phyloP scores from a whole-genome alignment of 1,140 invertebrate genomes.

The Stegodyphus dumicola region DNA sequence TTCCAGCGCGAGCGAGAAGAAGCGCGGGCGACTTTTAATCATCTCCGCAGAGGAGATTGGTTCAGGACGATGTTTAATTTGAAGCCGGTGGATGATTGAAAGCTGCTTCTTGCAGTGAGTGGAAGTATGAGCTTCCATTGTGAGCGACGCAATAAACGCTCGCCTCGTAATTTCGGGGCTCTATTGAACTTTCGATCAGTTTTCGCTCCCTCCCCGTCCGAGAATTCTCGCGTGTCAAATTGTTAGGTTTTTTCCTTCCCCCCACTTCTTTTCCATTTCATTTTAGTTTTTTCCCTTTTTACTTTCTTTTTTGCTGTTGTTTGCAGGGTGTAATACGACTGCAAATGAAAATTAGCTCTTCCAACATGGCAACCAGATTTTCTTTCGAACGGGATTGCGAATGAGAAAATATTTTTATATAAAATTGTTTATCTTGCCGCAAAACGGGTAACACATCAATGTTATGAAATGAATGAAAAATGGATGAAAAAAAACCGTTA shows the following conservation, averaged over 20 bases:
- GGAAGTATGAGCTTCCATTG: constrained; percentile 49
- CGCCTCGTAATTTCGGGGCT: constrained; percentile 52
- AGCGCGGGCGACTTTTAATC: constrained; percentile 53
- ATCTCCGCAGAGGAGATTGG: constrained; percentile 58
- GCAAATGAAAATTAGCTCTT: constrained; percentile 19
- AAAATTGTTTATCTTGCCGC: too few species aligned
- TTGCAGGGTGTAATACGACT: not conserved
- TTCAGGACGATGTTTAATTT: constrained; percentile 60
- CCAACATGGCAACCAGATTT: not conserved
- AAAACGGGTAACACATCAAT: too few species aligned
- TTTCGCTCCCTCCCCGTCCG: not conserved
- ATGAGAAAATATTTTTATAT: not conserved
- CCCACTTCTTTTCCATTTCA: constrained; percentile 3
- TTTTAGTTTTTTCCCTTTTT: constrained; percentile 9
- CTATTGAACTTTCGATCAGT: constrained; percentile 61
- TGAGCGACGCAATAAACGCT: constrained; percentile 58
- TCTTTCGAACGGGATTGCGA: constrained; percentile 8
- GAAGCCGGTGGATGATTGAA: constrained; percentile 56
- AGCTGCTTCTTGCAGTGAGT: constrained; percentile 16
- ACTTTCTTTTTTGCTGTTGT: not conserved
- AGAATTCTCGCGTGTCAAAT: constrained; percentile 48
- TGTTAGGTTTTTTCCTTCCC: constrained; percentile 1
- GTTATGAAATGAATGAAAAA: too few species aligned
- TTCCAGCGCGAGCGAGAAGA: constrained; percentile 18
- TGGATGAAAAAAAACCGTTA: too few species aligned